Conservation (phyloP, 2,797 vertebrate species). For the Pseudocheirus occidentalis region DNA sequence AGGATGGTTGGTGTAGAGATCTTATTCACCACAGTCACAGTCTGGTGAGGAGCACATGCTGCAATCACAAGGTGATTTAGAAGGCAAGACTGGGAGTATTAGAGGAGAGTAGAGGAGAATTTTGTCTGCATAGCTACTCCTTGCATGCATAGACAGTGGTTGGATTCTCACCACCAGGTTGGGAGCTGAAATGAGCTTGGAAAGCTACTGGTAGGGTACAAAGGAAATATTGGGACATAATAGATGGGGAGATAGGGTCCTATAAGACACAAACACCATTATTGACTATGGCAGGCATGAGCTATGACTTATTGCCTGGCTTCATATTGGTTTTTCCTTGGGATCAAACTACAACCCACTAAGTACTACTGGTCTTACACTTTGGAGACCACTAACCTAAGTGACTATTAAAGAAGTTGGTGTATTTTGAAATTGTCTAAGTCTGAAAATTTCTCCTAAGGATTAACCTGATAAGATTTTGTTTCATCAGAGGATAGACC, state of each 20-base stretch:
- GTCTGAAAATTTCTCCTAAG: constrained; percentile 21
- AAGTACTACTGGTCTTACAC: background rate
- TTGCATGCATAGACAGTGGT: background rate
- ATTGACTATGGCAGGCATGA: background rate
- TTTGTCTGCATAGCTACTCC: background rate
- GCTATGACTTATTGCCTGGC: background rate
- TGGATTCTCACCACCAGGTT: background rate
- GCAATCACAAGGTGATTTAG: background rate
- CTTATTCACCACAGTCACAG: background rate
- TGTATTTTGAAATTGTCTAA: constrained; percentile 14
- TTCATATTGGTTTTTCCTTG: background rate
- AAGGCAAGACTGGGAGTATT: background rate
- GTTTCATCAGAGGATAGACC: constrained; percentile 13
- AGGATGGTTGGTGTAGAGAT: background rate
- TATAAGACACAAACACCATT: background rate
- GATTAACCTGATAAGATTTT: background rate
- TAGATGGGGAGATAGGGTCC: background rate
- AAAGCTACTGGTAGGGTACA: background rate
- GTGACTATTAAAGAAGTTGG: background rate
- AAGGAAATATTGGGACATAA: background rate
- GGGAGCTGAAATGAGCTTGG: background rate
- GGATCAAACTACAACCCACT: background rate
- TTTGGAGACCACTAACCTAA: background rate
- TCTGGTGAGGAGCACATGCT: background rate
- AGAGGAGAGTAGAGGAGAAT: no score